Base-by-base conservation (phyloP, 92 coral and sea anemone genomes). In the Chrysogorgia sp. region DNA sequence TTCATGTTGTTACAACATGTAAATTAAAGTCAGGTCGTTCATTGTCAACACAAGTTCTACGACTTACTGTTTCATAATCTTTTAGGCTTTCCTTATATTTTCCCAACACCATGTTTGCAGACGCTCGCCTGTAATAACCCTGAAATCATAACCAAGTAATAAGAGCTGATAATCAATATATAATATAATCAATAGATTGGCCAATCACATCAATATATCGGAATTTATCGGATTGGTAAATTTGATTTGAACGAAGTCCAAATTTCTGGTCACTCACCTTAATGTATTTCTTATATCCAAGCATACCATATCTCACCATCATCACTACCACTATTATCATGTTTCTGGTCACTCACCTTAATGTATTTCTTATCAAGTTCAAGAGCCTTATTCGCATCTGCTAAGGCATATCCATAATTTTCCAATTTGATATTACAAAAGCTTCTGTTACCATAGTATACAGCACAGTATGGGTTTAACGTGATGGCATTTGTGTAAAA, bases 21-120 rank as follows among this genome's bases (percentile, higher is more conserved):
- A n/a, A 23, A 21, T 40, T 43, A 14, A 6, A 32, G 5, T 35
- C 20, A n/a, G 12, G 0, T 17, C 0, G 4, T 20, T 1, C 12
- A 41, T 12, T 7, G 1, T 24, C 34, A 68, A 20, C 19, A 15
- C 28, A 10, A 21, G 26, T 30, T 41, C 25, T 4, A 5, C 8
- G 59, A 84, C 94, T 81, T 82, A 96, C 99, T 71, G 88, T 84
- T 87, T 92, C 99, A 92, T 92, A 96, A 77, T 96, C 99, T 75
- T 90, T 92, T 17, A 96, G 86, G 62, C 99, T 90, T 45, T 84
- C 86, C 78, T 92, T 96, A 65, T 89, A 96, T 66, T 96, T 96
- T 49, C 94, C 96, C 24, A 96, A 86, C 17, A 96, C 99, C 99
- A 96, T 92, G 78, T 96, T 89, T 28, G 99, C 99, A 8, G 97